Evolutionary conservation across 2,113 vertebrate genomes (phyloP).

Genomic region (Pseudorasbora parva): DNA sequence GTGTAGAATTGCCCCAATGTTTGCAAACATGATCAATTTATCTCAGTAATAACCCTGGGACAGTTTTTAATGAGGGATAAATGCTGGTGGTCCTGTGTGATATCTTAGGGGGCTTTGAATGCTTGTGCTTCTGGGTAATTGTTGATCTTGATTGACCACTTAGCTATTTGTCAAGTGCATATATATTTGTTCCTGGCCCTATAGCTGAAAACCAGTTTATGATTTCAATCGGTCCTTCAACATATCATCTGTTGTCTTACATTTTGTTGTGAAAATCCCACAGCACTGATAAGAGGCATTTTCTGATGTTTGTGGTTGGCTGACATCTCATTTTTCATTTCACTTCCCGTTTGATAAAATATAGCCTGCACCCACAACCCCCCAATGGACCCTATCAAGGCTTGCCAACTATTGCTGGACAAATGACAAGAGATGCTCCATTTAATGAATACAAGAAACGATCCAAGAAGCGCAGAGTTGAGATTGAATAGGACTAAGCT

Average conservation of each 20-base stretch:
- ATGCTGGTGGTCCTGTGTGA: slow-evolving; percentile 13
- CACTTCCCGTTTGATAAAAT: background rate
- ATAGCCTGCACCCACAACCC: too few species aligned
- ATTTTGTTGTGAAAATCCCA: background rate
- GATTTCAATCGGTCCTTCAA: background rate
- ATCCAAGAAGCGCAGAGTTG: too few species aligned
- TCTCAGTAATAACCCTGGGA: slow-evolving; percentile 44
- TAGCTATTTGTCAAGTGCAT: slow-evolving; percentile 5
- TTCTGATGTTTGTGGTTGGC: background rate
- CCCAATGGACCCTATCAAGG: too few species aligned
- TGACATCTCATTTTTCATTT: background rate
- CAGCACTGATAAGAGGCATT: background rate
- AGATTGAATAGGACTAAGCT: too few species aligned
- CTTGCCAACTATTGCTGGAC: too few species aligned
- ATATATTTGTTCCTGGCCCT: background rate
- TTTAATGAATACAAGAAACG: too few species aligned
- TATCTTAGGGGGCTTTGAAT: slow-evolving; percentile 13
- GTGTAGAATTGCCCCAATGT: slow-evolving; percentile 39
- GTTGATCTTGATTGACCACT: slow-evolving; percentile 14
- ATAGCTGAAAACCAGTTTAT: background rate
- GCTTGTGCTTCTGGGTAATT: slow-evolving; percentile 30
- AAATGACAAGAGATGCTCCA: too few species aligned
- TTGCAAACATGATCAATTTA: slow-evolving; percentile 30
- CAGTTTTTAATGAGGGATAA: slow-evolving; percentile 37
- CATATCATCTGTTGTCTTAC: background rate